Conservation (phyloP, 53 echinoderm and acorn worm genomes). For the Apostichopus leukothele region DNA sequence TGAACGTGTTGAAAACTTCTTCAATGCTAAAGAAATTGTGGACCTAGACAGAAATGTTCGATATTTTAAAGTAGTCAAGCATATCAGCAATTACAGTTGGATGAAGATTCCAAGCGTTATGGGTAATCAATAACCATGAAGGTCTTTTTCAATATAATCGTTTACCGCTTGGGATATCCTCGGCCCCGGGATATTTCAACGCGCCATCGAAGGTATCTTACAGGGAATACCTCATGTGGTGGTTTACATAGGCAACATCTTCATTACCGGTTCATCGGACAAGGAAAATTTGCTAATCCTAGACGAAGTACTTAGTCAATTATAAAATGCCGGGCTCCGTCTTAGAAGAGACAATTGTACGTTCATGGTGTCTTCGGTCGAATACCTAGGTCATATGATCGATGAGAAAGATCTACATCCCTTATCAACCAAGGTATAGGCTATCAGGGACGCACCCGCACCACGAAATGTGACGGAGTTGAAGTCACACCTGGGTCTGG, state of each 20-base stretch:
- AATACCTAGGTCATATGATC: constrained; percentile 53
- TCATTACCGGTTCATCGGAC: neutral
- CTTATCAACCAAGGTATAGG: constrained; percentile 46
- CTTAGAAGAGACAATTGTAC: constrained; percentile 46
- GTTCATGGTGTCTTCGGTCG: constrained; percentile 43
- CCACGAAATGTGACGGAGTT: constrained; percentile 40
- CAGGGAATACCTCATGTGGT: constrained; percentile 54
- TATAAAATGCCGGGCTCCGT: constrained; percentile 49
- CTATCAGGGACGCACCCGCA: constrained; percentile 47
- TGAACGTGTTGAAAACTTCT: no score
- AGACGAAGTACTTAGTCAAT: constrained; percentile 17
- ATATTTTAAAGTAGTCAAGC: constrained; percentile 43
- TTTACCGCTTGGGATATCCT: constrained; percentile 54
- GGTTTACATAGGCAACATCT: constrained; percentile 60
- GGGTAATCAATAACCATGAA: constrained; percentile 57
- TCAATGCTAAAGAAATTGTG: no score
- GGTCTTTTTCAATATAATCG: constrained; percentile 57
- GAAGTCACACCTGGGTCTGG: constrained; percentile 49
- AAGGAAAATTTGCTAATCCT: constrained; percentile 30
- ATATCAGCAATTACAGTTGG: constrained; percentile 60
- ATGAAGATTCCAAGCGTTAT: constrained; percentile 54
- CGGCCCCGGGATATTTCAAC: constrained; percentile 55
- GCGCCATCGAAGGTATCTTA: constrained; percentile 50
- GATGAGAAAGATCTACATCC: constrained; percentile 53
- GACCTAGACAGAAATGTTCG: neutral